These are phyloP conservation scores for Rhinogobius similis DNA, from an alignment of 2,113 vertebrate genomes.

Conservation along the genomic window DNA sequence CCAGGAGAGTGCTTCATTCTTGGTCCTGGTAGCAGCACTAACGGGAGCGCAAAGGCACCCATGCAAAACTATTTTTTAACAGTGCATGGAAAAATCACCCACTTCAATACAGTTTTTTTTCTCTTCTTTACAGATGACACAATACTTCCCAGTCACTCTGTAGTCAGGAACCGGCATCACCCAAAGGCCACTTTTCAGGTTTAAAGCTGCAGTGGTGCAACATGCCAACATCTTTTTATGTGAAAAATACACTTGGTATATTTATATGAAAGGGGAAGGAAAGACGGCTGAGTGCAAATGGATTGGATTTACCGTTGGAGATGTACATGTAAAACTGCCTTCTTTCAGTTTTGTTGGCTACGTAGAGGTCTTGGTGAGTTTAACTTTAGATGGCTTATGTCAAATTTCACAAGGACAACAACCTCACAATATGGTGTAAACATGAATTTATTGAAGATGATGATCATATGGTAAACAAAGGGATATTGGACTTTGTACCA, in stretches of 20 bases:
- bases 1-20: constrained; percentile 77
- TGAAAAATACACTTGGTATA: constrained; percentile 18
- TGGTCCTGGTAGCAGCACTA: constrained; percentile 69
- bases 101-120: constrained; percentile 44
- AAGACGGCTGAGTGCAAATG: constrained; percentile 25
- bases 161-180: constrained; percentile 43
- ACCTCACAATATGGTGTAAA: too few relatives aligned
- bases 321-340: constrained; percentile 31
- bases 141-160: constrained; percentile 67
- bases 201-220: constrained; percentile 57
- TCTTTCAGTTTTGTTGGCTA: constrained; percentile 8
- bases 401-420: too few relatives aligned
- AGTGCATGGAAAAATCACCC: constrained; percentile 64
- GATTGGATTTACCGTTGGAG: constrained; percentile 41
- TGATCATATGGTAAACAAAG: too few relatives aligned
- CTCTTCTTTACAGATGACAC: constrained; percentile 69
- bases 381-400: constrained; percentile 6
- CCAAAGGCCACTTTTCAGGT: constrained; percentile 66
- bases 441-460: too few relatives aligned
- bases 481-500: too few relatives aligned
- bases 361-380: neutral
- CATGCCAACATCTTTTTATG: constrained; percentile 43
- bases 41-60: constrained; percentile 68
- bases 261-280: constrained; percentile 38
- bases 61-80: constrained; percentile 74